Evolutionary conservation across 1,140 invertebrate genomes (phyloP).

Genomic region (Stegodyphus mimosarum): DNA sequence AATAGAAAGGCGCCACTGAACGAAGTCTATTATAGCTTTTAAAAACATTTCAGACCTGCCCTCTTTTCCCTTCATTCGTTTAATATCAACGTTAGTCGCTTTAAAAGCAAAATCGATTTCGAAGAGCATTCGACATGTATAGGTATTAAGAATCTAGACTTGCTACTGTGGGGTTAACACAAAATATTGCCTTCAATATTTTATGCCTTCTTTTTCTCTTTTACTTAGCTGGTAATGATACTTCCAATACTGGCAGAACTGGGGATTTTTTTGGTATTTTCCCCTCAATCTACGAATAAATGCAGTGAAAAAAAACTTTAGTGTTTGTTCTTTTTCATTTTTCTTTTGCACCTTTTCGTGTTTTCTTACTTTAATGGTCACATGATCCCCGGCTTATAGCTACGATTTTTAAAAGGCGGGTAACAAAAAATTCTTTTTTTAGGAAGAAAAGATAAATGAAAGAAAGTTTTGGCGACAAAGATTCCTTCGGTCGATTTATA

Average conservation of each 20-base stretch:
- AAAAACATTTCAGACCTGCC: slow-evolving; percentile 1
- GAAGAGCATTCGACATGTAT: slow-evolving; percentile 33
- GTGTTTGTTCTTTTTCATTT: not conserved
- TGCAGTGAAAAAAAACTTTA: not conserved
- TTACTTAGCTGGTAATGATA: slow-evolving; percentile 37
- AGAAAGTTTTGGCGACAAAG: slow-evolving; percentile 37
- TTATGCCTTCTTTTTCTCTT: slow-evolving; percentile 19
- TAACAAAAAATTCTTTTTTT: slow-evolving; percentile 10
- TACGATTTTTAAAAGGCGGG: slow-evolving; percentile 37
- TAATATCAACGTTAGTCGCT: slow-evolving; percentile 32
- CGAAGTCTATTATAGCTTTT: slow-evolving; percentile 1
- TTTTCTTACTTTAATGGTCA: slow-evolving; percentile 31
- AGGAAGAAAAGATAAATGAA: slow-evolving; percentile 33
- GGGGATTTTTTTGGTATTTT: slow-evolving; percentile 15
- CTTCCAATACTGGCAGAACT: slow-evolving; percentile 18
- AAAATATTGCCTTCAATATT: slow-evolving; percentile 52
- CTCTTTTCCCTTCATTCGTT: not conserved
- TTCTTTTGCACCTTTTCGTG: not conserved
- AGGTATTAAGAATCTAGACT: slow-evolving; percentile 32
- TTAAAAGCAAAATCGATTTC: slow-evolving; percentile 20
- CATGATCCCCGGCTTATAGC: slow-evolving; percentile 40
- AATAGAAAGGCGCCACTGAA: slow-evolving; percentile 5
- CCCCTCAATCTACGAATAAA: not conserved
- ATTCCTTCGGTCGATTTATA: slow-evolving; percentile 38
- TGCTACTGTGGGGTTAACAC: slow-evolving; percentile 34